phyloP scores from a whole-genome alignment of 1,140 invertebrate species.

The Drosophila athabasca region DNA sequence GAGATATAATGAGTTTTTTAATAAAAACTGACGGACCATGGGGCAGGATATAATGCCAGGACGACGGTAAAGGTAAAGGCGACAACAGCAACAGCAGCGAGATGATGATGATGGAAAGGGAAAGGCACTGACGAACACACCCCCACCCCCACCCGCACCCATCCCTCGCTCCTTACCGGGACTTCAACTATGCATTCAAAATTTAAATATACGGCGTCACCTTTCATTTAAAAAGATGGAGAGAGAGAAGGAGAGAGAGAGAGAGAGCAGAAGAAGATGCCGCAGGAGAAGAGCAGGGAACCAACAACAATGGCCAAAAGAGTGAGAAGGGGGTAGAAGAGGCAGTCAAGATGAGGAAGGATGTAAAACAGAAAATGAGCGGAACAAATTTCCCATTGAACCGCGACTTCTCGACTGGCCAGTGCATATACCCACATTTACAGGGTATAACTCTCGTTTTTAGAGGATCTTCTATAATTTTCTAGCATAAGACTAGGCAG shows the following conservation, averaged over 20 bases:
- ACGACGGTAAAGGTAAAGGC: conserved; percentile 9
- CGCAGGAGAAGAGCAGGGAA: neutral
- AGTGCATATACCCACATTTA: no score
- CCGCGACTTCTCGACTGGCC: conserved; percentile 30
- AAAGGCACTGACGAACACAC: conserved; percentile 8
- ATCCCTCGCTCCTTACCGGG: conserved; percentile 1
- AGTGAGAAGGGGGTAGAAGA: neutral
- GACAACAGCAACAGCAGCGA: conserved; percentile 7
- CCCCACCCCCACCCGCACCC: no score
- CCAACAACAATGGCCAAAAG: neutral
- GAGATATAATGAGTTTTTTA: conserved; percentile 70
- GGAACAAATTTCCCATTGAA: conserved; percentile 40
- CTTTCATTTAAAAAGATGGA: conserved; percentile 52
- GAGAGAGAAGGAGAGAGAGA: conserved; percentile 24
- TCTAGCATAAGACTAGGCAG: no score
- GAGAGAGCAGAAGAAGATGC: conserved; percentile 4
- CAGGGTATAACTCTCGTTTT: no score
- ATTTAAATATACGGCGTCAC: conserved; percentile 63
- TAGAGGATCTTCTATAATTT: no score
- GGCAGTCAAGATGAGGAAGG: neutral
- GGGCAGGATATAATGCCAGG: conserved; percentile 47
- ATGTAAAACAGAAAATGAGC: conserved; percentile 2
- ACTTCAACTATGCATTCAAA: conserved; percentile 40
- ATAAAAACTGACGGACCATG: conserved; percentile 56
- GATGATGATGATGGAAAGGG: conserved; percentile 25